Evolutionary conservation across 2,113 vertebrate species (phyloP).

Genomic region (Scophthalmus maximus): DNA sequence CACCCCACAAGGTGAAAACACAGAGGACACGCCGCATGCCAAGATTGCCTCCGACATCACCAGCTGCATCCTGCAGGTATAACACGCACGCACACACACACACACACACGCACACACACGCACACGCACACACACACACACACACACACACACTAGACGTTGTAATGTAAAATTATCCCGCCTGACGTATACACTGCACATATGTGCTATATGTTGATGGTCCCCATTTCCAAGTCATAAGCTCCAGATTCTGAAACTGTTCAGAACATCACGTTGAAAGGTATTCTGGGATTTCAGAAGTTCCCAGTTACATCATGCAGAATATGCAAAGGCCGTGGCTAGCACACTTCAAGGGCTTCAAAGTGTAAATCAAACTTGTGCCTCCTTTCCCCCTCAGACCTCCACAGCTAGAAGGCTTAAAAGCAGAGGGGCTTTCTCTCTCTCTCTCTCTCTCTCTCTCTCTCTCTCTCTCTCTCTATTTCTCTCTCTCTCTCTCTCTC

Average conservation of each 20-base stretch:
- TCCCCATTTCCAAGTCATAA: not conserved
- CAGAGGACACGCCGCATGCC: conserved; percentile 92
- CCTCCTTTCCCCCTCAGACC: conserved; percentile 20
- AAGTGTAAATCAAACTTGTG: conserved; percentile 30
- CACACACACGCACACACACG: not conserved
- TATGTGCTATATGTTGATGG: no score
- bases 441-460: not conserved
- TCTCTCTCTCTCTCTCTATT: not conserved
- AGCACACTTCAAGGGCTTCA: conserved; percentile 13
- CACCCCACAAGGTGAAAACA: conserved; percentile 83
- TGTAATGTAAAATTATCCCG: no score
- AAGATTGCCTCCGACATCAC: conserved; percentile 98
- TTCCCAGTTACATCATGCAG: conserved; percentile 21
- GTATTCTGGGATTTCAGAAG: not conserved
- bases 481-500: conserved; percentile 1
- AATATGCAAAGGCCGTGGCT: not conserved
- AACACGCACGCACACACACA: conserved; percentile 14
- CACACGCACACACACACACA: not conserved
- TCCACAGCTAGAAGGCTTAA: conserved; percentile 40
- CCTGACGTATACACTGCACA: no score
- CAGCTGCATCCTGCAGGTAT: conserved; percentile 97
- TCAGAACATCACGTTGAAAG: not conserved
- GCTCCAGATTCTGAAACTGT: not conserved
- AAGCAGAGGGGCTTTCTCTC: conserved; percentile 9
- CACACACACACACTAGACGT: not conserved